phyloP scores from a whole-genome alignment of 1,140 invertebrate genomes.

The Scaptomyza graminum region DNA sequence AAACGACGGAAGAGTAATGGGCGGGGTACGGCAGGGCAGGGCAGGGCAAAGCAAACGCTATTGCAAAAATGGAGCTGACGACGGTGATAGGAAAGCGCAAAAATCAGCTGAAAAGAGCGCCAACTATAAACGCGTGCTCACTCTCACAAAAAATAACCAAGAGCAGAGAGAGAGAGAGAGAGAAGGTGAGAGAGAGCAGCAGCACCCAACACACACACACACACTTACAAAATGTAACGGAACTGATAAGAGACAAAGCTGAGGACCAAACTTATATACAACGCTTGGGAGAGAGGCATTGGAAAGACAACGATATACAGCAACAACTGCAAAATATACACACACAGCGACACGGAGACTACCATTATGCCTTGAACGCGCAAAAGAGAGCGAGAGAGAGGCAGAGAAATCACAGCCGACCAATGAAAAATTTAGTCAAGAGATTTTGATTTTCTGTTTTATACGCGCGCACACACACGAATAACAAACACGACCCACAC shows the following conservation, averaged over 20 bases:
- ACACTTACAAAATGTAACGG: constrained; percentile 40
- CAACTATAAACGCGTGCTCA: constrained; percentile 51
- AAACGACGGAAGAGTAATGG: constrained; percentile 7
- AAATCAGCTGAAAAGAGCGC: constrained; percentile 59
- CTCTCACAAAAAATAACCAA: constrained; percentile 10
- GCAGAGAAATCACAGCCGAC: constrained; percentile 83
- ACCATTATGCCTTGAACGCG: constrained; percentile 26
- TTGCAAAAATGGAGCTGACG: constrained; percentile 61
- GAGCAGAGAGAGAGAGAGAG: constrained; percentile 10
- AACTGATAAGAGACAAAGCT: constrained; percentile 65
- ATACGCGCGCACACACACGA: constrained; percentile 71
- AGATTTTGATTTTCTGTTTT: constrained; percentile 84
- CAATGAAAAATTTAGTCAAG: constrained; percentile 84
- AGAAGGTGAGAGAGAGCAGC: constrained; percentile 27
- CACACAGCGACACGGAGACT: constrained; percentile 21
- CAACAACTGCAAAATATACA: constrained; percentile 35
- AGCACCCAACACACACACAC: constrained; percentile 31
- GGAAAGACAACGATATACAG: constrained; percentile 54
- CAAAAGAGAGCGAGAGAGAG: constrained; percentile 44
- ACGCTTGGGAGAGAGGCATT: constrained; percentile 50
- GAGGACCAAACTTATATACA: constrained; percentile 55
- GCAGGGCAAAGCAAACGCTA: background rate
- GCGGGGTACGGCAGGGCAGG: background rate
- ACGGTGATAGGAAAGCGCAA: constrained; percentile 40
- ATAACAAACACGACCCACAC: constrained; percentile 50